Evolutionary conservation across 2,888 invertebrate species (phyloP).

Genomic region (Cremastinae sp.): DNA sequence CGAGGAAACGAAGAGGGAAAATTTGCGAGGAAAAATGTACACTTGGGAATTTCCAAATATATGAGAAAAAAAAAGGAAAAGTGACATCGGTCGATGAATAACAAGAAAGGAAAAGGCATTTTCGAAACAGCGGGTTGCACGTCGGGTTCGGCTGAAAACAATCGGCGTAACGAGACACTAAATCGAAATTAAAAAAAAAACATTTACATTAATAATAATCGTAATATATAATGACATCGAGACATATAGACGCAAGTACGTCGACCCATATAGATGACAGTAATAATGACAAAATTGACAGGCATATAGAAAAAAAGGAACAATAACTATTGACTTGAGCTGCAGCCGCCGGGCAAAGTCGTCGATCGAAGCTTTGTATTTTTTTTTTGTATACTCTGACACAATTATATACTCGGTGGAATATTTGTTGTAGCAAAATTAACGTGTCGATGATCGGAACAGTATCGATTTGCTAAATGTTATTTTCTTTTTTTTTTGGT

Average conservation of each 20-base stretch:
- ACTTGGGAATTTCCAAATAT: background rate
- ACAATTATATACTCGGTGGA: slow-evolving; percentile 32
- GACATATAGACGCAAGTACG: no score
- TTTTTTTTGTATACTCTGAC: slow-evolving; percentile 24
- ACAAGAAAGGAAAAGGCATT: slow-evolving; percentile 50
- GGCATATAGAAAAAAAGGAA: slow-evolving; percentile 40
- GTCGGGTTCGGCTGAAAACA: slow-evolving; percentile 54
- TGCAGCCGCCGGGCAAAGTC: slow-evolving; percentile 64
- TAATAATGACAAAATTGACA: slow-evolving; percentile 43
- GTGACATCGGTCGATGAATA: slow-evolving; percentile 14
- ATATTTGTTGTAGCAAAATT: slow-evolving; percentile 11
- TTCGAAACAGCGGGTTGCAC: slow-evolving; percentile 42
- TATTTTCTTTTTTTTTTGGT: slow-evolving; percentile 33
- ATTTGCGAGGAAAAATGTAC: background rate
- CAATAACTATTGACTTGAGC: slow-evolving; percentile 60
- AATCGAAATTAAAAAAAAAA: slow-evolving; percentile 28
- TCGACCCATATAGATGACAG: slow-evolving; percentile 4
- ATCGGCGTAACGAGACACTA: slow-evolving; percentile 39
- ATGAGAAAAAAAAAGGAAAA: slow-evolving; percentile 7
- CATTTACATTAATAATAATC: background rate
- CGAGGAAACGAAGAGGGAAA: slow-evolving; percentile 10
- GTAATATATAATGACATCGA: slow-evolving; percentile 7
- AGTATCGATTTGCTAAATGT: background rate
- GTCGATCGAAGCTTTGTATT: slow-evolving; percentile 56
- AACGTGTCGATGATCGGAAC: slow-evolving; percentile 21